Base-by-base conservation (phyloP, 2,888 invertebrate genomes). In the Ganaspis brasiliensis region DNA sequence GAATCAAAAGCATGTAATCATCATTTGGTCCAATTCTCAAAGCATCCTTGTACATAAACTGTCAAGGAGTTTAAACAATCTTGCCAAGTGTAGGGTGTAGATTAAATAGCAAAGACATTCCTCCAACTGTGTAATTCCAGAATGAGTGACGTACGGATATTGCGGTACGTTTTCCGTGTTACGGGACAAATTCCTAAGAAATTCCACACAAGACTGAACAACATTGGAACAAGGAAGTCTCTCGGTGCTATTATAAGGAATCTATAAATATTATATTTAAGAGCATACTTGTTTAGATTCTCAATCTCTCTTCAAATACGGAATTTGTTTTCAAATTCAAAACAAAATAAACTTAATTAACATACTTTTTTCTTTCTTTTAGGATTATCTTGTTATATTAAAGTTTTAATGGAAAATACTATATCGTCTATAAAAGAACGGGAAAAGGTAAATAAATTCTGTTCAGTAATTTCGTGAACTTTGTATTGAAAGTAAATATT, bases 31-130 rank as follows among this genome's bases (percentile, higher is more conserved):
- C 21, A 45, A 45, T 67, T 45, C 45, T 21, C 45, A 26, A 67
- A 45, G 45, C n/a, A 67, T n/a, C 24, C 67, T 67, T 45, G 45
- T 26, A 45, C 67, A 67, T 16, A 45, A 67, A 67, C 45, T 45
- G 45, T 45, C 45, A 45, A 45, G 67, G 67, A 67, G 67, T 67
- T 45, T 67, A 67, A 67, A 67, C 45, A 67, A 67, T 67, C 24
- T 67, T 45, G 24, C 45, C 45, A 24, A 67, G 45, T 67, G 67
- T 24, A 45, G 67, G 24, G 45, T 63, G 63, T 63, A 67, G 67
- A 67, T 67, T 67, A 45, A 45, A 67, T 67, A 45, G 45, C 67
- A 26, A 67, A 67, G 45, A 67, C 45, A 67, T 67, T 67, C 67
- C 67, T 24, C 10, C 14, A 67, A 37, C 45, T 24, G 67, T 40